These are phyloP conservation scores for Tetramorium alpestre DNA, from an alignment of 1,140 invertebrate species.

Conservation along the genomic window DNA sequence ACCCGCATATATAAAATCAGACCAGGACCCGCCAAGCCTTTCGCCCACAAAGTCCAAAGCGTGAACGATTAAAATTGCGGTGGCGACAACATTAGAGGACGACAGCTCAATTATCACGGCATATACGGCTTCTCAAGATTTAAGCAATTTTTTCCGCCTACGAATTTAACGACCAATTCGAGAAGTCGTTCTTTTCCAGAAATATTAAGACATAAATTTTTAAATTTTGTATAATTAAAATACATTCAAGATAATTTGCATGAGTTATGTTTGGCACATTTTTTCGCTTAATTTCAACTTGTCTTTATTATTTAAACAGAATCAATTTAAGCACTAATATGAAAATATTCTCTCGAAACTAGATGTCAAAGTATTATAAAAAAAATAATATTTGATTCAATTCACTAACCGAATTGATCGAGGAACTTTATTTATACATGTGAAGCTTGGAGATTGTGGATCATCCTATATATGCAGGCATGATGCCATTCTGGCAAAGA, in stretches of 20 bases:
- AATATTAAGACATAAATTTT: conserved; percentile 36
- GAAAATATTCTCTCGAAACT: background rate
- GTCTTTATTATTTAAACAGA: background rate
- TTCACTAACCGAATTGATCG: background rate
- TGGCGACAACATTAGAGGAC: conserved; percentile 58
- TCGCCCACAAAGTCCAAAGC: conserved; percentile 56
- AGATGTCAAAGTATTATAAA: background rate
- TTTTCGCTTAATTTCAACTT: background rate
- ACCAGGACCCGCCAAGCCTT: conserved; percentile 24
- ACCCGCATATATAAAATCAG: background rate
- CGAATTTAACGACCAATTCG: conserved; percentile 11
- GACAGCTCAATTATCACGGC: conserved; percentile 79
- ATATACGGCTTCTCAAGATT: conserved; percentile 21
- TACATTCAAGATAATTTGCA: background rate
- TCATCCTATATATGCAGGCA: background rate
- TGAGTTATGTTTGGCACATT: background rate
- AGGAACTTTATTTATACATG: background rate
- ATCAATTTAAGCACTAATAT: background rate
- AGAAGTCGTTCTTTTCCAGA: background rate
- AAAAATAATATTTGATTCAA: background rate
- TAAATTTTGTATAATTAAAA: background rate
- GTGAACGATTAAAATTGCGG: conserved; percentile 76
- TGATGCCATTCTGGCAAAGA: conserved; percentile 15
- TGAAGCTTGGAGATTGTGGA: background rate
- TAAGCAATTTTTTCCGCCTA: background rate